These are phyloP conservation scores for Xenopus laevis DNA, from an alignment of 2,113 vertebrate genomes.

Conservation along the genomic window DNA sequence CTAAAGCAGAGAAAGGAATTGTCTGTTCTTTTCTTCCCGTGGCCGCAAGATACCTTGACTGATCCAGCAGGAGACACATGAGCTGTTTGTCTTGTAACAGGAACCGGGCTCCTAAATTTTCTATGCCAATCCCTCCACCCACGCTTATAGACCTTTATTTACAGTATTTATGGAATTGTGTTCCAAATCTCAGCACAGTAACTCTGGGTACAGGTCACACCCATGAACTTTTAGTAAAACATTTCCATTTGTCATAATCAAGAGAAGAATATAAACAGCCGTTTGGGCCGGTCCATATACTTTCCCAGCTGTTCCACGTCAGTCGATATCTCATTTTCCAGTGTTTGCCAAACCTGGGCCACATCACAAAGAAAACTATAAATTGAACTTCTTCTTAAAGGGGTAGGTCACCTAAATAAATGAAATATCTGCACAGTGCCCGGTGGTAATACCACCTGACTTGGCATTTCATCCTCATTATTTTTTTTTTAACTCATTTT, in stretches of 20 bases:
- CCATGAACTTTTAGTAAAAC: background rate
- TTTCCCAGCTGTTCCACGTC: too few relatives aligned
- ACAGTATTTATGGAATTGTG: slow-evolving; percentile 11
- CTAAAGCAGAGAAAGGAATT: background rate
- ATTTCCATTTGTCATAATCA: background rate
- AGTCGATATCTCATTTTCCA: too few relatives aligned
- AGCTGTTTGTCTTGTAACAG: slow-evolving; percentile 26
- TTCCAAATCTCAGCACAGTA: slow-evolving; percentile 3
- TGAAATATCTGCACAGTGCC: too few relatives aligned
- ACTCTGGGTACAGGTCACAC: background rate
- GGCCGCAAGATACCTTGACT: slow-evolving; percentile 8
- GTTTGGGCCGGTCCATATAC: too few relatives aligned
- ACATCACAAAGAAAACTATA: too few relatives aligned
- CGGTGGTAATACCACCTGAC: too few relatives aligned
- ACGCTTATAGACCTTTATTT: slow-evolving; percentile 12
- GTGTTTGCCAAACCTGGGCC: too few relatives aligned
- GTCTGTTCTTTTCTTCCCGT: background rate
- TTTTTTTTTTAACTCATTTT: too few relatives aligned
- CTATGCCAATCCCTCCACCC: background rate
- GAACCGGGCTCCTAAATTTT: slow-evolving; percentile 3
- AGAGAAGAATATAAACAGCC: background rate
- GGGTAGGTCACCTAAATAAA: too few relatives aligned
- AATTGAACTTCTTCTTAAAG: too few relatives aligned
- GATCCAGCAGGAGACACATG: slow-evolving; percentile 18
- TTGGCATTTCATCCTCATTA: too few relatives aligned